These are phyloP conservation scores for Endomychus coccineus DNA, from an alignment of 2,888 invertebrate genomes.

Conservation along the genomic window DNA sequence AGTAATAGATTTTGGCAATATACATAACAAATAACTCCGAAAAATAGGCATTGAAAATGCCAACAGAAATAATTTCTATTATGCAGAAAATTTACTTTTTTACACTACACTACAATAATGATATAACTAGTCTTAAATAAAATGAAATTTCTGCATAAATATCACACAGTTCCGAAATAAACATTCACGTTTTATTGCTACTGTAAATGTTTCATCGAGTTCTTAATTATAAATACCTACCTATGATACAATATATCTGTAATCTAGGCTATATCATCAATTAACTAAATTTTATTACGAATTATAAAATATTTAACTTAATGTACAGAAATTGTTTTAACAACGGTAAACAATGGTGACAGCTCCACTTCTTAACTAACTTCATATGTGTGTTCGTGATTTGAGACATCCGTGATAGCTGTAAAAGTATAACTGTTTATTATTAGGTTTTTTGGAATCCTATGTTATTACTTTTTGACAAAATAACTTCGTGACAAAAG, in stretches of 20 bases:
- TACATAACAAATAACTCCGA: too few relatives aligned
- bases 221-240: slow-evolving; percentile 14
- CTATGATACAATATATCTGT: slow-evolving; percentile 11
- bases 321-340: slow-evolving; percentile 16
- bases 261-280: slow-evolving; percentile 1
- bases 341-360: slow-evolving; percentile 26
- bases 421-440: slow-evolving; percentile 18
- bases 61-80: slow-evolving; percentile 9
- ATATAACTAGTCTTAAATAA: slow-evolving; percentile 13
- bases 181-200: slow-evolving; percentile 45
- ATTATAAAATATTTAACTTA: slow-evolving; percentile 13
- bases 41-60: slow-evolving; percentile 15
- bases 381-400: too few relatives aligned
- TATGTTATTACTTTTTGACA: too few relatives aligned
- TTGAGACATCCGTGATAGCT: too few relatives aligned
- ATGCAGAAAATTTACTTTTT: slow-evolving; percentile 9
- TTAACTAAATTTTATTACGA: slow-evolving; percentile 9
- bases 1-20: too few relatives aligned
- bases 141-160: slow-evolving; percentile 26
- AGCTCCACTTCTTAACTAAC: too few relatives aligned
- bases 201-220: slow-evolving; percentile 40
- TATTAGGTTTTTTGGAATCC: slow-evolving; percentile 17
- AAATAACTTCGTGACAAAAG: too few relatives aligned
- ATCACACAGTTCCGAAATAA: slow-evolving; percentile 37
- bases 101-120: slow-evolving; percentile 12